These are phyloP conservation scores for Papilio polyxenes DNA, from an alignment of 1,140 invertebrate genomes.

Conservation along the genomic window DNA sequence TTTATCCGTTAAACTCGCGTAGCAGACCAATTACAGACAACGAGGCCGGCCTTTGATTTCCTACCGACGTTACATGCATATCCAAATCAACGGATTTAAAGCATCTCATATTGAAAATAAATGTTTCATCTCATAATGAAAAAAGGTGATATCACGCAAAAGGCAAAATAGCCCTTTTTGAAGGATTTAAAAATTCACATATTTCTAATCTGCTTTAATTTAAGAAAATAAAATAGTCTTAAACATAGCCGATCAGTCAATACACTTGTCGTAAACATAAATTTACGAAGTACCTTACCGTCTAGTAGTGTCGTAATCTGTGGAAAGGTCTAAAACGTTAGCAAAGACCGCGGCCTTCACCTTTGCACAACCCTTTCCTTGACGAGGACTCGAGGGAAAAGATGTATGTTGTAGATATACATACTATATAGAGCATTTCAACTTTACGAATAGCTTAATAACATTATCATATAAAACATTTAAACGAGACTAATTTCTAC, in stretches of 20 bases:
- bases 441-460: slow-evolving; percentile 14
- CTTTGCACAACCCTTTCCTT: slow-evolving; percentile 23
- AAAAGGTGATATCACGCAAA: neutral
- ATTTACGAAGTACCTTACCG: neutral
- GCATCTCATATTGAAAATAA: too few relatives aligned
- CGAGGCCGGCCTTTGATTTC: slow-evolving; percentile 7
- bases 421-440: slow-evolving; percentile 8
- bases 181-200: too few relatives aligned
- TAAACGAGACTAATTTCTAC: slow-evolving; percentile 6
- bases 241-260: neutral
- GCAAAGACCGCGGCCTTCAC: slow-evolving; percentile 8
- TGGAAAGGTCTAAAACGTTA: neutral
- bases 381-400: slow-evolving; percentile 20
- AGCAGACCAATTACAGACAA: slow-evolving; percentile 29
- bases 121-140: too few relatives aligned
- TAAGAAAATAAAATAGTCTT: neutral
- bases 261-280: neutral
- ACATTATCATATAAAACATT: neutral
- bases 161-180: neutral
- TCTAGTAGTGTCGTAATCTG: slow-evolving; percentile 6
- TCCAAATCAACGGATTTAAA: neutral
- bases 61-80: neutral
- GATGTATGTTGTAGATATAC: neutral
- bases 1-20: slow-evolving; percentile 27
- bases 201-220: too few relatives aligned